Base-by-base conservation (phyloP, 2,113 vertebrate genomes). In the Acinonyx jubatus region DNA sequence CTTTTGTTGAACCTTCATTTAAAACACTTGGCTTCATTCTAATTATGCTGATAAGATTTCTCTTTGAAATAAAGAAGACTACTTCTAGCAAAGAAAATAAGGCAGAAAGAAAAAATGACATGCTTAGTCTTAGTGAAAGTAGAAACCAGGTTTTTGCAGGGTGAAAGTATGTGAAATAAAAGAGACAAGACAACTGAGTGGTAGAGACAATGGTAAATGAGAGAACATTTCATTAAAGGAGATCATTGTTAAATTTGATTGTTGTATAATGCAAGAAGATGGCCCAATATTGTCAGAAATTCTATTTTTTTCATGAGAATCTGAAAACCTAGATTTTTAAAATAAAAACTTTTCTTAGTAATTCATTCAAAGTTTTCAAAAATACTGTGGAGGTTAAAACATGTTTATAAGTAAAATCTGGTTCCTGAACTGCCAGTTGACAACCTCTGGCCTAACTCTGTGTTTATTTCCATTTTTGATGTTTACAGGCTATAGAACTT, bases 41-140 rank as follows among this genome's bases (percentile, higher is more conserved):
- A 82, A 36, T 68, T 78, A 52, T 73, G 69, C 61, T 89, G 74
- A 85, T 31, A 91, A 94, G 92, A 74, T 71, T 87, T 69, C 19
- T 85, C 78, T 95, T 93, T 78, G 19, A 97, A 95, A 95, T 87
- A 89, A 91, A 94, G n/a, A 81, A 38, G 68, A 82, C 29, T 65
- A 38, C n/a, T 89, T 66, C 33, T 73, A 84, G 89, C 45, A 57
- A 94, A 63, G 38, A 91, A 93, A 93, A 89, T 79, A 81, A 71
- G 68, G 52, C 29, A 89, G 41, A 36, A 61, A 90, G 81, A 63
- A 83, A 83, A 92, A 94, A 90, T 76, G n/a, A 65, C 23, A 84
- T 41, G 55, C 16, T 61, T 73, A 81, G 21, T 50, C 63, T 81
- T 48, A 48, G n/a, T 83, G 31, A 97, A 90, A 48, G 31, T 36